These are phyloP conservation scores for Heterohyrax brucei DNA, from an alignment of 2,797 vertebrate genomes.

Conservation along the genomic window DNA sequence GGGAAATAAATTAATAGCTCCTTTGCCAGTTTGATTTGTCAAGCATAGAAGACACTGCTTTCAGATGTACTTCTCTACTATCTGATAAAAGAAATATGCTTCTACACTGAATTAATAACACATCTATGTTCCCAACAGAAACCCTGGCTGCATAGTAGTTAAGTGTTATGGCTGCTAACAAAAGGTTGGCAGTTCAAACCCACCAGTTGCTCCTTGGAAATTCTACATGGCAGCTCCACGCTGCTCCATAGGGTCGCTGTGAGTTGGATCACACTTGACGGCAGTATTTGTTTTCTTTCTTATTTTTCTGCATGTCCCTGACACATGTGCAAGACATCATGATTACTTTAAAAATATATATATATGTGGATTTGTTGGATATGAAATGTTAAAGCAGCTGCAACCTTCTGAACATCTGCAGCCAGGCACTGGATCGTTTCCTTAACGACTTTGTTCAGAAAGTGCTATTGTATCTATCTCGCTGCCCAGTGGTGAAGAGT, in stretches of 20 bases:
- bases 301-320: too few relatives aligned
- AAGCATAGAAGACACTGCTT: background rate
- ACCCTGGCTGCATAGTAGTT: too few relatives aligned
- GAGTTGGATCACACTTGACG: too few relatives aligned
- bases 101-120: constrained; percentile 25
- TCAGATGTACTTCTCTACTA: background rate
- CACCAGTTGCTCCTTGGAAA: too few relatives aligned
- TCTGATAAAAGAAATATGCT: constrained; percentile 2
- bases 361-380: background rate
- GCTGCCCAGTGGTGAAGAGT: background rate
- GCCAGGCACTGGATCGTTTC: background rate
- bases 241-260: too few relatives aligned
- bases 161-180: too few relatives aligned
- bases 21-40: constrained; percentile 6
- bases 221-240: too few relatives aligned
- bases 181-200: too few relatives aligned
- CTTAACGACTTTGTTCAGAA: background rate
- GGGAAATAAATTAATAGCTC: constrained; percentile 13
- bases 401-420: background rate
- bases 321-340: background rate
- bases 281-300: too few relatives aligned
- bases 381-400: background rate
- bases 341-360: background rate
- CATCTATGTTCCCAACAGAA: background rate
- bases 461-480: background rate